Evolutionary conservation across 2,113 vertebrate genomes (phyloP).

Genomic region (Calidris pugnax): DNA sequence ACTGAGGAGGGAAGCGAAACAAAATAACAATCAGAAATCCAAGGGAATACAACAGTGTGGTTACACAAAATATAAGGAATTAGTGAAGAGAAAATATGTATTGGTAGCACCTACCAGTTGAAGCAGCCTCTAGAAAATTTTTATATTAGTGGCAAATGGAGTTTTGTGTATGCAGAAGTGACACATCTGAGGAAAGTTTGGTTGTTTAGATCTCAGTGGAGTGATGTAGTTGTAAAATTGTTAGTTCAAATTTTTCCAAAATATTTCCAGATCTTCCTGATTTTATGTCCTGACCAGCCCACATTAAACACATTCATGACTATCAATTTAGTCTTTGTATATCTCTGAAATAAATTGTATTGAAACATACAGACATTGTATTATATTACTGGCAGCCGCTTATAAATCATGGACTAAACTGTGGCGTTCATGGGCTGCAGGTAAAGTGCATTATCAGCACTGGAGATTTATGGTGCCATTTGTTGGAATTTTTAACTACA

Average conservation of each 20-base stretch:
- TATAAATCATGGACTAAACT: not conserved
- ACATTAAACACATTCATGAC: not conserved
- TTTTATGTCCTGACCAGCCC: not conserved
- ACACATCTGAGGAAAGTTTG: not conserved
- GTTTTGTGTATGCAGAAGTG: not conserved
- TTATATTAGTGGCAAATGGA: not conserved
- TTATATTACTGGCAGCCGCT: not conserved
- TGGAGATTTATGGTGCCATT: not conserved
- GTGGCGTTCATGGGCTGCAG: not conserved
- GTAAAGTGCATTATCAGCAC: not conserved
- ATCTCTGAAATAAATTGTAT: not conserved
- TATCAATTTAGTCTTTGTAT: not conserved
- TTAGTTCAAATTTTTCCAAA: not conserved
- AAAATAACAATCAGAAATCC: not conserved
- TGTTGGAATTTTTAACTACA: not conserved
- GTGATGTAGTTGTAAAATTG: not conserved
- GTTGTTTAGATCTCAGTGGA: not conserved
- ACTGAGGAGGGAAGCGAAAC: not conserved
- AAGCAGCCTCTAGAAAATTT: not conserved
- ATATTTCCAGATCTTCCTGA: not conserved
- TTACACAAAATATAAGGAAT: not conserved
- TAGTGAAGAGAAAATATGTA: not conserved
- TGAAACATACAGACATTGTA: not conserved
- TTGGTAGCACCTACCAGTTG: not conserved
- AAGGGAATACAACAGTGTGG: not conserved